phyloP scores from a whole-genome alignment of 2,888 invertebrate genomes.

The Pandemis heparana region DNA sequence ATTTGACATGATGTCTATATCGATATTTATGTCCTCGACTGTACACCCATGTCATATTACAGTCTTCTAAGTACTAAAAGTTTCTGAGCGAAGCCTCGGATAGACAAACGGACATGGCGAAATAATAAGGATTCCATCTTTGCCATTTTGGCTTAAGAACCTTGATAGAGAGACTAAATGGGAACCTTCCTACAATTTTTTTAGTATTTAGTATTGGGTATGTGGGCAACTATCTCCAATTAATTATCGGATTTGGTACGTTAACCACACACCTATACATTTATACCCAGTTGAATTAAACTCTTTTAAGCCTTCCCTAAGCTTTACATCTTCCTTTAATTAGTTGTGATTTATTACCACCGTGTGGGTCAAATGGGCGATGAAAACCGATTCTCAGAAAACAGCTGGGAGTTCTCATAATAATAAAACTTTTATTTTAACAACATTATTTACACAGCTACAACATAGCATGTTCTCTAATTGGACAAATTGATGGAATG shows the following conservation, averaged over 20 bases:
- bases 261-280: neutral
- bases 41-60: too few species aligned
- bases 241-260: neutral
- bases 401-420: neutral
- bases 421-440: neutral
- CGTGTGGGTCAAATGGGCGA: neutral
- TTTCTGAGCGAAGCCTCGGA: too few species aligned
- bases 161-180: too few species aligned
- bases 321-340: conserved; percentile 9
- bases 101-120: too few species aligned
- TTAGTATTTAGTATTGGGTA: neutral
- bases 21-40: too few species aligned
- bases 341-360: conserved; percentile 3
- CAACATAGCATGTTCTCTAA: neutral
- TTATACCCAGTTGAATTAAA: conserved; percentile 4
- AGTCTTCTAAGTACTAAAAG: too few species aligned
- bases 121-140: too few species aligned
- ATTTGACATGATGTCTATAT: too few species aligned
- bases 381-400: neutral
- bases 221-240: neutral
- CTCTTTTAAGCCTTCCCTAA: conserved; percentile 8
- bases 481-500: neutral
- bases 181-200: too few species aligned
- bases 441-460: neutral
- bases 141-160: too few species aligned